Conservation (phyloP, 2,113 vertebrate genomes). For the Psammodynastes pulverulentus region DNA sequence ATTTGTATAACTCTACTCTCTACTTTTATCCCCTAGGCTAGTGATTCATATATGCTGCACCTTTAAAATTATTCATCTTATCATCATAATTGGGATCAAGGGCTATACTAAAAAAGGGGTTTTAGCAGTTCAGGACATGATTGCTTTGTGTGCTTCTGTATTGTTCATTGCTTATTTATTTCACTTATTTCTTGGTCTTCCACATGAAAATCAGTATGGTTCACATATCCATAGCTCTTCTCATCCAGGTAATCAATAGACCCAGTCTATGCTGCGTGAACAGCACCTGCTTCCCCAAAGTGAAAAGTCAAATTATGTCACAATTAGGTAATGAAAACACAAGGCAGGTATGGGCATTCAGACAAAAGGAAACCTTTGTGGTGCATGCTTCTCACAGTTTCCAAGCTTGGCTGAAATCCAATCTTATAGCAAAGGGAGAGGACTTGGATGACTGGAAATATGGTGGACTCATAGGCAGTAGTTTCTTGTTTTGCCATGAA, state of each 20-base stretch:
- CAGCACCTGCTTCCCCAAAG: not conserved
- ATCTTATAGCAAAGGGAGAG: not conserved
- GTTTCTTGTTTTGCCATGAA: not conserved
- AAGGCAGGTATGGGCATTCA: not conserved
- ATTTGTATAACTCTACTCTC: slow-evolving; percentile 26
- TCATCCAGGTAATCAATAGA: not conserved
- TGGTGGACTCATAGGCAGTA: not conserved
- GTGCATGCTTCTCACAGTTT: not conserved
- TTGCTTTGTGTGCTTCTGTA: not conserved
- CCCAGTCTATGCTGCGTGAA: not conserved
- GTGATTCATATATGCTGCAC: not conserved
- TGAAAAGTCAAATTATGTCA: not conserved
- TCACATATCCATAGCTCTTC: not conserved
- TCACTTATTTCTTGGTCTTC: too few relatives aligned
- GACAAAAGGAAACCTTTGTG: not conserved
- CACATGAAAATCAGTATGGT: not conserved
- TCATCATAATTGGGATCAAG: too few relatives aligned
- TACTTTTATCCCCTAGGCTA: slow-evolving; percentile 17
- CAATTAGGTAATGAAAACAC: not conserved
- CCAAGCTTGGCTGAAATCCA: not conserved
- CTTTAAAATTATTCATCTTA: not conserved
- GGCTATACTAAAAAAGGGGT: too few relatives aligned
- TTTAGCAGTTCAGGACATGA: not conserved
- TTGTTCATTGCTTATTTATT: not conserved
- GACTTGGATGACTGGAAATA: not conserved